A percentile compares a stretch with the other conserved stretches of the same genome.
phyloP scores from a whole-genome alignment of 2,113 vertebrate genomes.

The Carettochelys insculpta region DNA sequence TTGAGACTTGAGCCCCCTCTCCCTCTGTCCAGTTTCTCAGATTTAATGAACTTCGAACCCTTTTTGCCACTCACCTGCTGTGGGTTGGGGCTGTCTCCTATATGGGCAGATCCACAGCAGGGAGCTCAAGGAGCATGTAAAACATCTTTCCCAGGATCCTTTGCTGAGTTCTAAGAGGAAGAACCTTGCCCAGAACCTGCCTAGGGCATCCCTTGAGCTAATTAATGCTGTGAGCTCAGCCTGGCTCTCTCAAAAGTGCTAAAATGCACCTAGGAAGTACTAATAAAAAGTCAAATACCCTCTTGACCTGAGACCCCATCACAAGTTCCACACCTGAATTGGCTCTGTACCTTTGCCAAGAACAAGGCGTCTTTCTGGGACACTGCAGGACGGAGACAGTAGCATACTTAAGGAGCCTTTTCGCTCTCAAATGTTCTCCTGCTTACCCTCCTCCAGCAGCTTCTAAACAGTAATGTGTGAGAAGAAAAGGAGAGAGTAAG shows the following conservation, averaged over 20 bases:
- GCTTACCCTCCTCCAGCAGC: neutral
- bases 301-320: neutral
- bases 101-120: neutral
- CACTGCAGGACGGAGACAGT: neutral
- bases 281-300: neutral
- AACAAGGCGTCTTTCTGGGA: neutral
- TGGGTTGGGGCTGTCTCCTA: neutral
- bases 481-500: neutral
- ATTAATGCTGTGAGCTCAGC: neutral
- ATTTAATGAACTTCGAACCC: neutral
- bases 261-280: rapidly evolving
- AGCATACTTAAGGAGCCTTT: neutral
- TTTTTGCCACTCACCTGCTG: neutral
- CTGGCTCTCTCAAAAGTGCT: neutral
- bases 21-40: neutral
- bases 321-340: neutral
- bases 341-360: rapidly evolving
- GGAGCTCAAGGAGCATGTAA: neutral
- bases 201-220: neutral
- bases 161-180: neutral
- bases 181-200: rapidly evolving
- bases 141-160: neutral
- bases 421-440: neutral
- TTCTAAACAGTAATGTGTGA: neutral
- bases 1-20: neutral